phyloP scores from a whole-genome alignment of 2,888 invertebrate genomes.

The Torymus aiolomorphi region DNA sequence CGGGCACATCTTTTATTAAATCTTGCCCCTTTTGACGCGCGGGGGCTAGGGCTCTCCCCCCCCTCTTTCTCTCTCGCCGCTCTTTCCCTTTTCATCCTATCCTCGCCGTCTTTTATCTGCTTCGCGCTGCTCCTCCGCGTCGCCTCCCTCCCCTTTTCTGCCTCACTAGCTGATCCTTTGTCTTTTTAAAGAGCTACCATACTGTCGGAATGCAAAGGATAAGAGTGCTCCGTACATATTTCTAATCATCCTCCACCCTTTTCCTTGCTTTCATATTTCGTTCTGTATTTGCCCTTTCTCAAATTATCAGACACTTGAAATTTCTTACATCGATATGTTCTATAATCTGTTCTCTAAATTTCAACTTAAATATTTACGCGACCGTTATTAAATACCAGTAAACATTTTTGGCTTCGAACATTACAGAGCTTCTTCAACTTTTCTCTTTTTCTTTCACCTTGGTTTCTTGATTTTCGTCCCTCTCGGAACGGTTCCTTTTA shows the following conservation, averaged over 20 bases:
- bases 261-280: no score
- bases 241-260: no score
- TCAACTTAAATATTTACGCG: no score
- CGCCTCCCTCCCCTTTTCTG: neutral
- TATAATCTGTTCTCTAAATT: no score
- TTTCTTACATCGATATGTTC: no score
- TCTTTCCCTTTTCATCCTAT: neutral
- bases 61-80: neutral
- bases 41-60: neutral
- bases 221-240: neutral
- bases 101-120: slow-evolving; percentile 16
- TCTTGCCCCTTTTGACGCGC: slow-evolving; percentile 60
- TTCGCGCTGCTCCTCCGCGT: neutral
- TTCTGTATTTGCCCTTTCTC: no score
- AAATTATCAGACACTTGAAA: no score
- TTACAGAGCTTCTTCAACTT: no score
- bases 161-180: neutral
- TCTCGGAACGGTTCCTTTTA: slow-evolving; percentile 54
- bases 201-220: neutral
- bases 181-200: slow-evolving; percentile 1
- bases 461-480: slow-evolving; percentile 54
- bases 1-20: slow-evolving; percentile 66
- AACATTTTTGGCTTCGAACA: no score
- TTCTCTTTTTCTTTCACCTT: slow-evolving; percentile 56
- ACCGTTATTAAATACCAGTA: no score